Evolutionary conservation across 2,113 vertebrate genomes (phyloP).

Genomic region (Oncorhynchus mykiss): DNA sequence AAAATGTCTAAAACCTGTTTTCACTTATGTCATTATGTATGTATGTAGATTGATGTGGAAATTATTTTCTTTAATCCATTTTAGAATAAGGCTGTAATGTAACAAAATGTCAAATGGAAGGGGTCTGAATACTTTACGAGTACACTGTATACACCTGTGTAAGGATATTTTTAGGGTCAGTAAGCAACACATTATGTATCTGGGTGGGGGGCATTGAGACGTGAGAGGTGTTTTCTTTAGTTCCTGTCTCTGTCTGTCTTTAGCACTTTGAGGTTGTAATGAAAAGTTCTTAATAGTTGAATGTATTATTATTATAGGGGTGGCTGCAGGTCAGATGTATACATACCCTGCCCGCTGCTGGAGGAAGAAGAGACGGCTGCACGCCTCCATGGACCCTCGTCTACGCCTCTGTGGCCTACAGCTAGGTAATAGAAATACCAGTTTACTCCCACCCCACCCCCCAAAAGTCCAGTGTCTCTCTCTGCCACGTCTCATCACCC

Average conservation of each 20-base stretch:
- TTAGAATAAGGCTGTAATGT: no score
- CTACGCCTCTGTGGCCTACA: slow-evolving; percentile 88
- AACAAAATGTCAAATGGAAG: no score
- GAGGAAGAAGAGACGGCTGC: slow-evolving; percentile 93
- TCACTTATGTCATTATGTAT: no score
- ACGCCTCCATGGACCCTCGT: slow-evolving; percentile 86
- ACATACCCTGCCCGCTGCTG: slow-evolving; percentile 96
- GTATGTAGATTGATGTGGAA: no score
- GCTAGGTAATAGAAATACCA: slow-evolving; percentile 76
- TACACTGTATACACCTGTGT: no score
- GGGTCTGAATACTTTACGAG: no score
- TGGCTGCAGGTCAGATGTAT: slow-evolving; percentile 91
- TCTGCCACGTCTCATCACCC: neutral
- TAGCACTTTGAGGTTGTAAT: neutral
- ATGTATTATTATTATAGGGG: slow-evolving; percentile 65
- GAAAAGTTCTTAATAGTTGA: neutral
- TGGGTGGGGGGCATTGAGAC: no score
- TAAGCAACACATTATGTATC: no score
- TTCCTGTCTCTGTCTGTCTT: neutral
- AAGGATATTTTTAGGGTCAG: no score
- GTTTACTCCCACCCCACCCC: neutral
- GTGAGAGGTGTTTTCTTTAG: neutral
- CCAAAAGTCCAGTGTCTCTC: no score
- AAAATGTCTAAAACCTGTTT: no score
- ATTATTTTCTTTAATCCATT: no score